Evolutionary conservation across 2,113 vertebrate genomes (phyloP), one percentile per base, ranked within the genome.

Genomic region (Gasterosteus aculeatus): DNA sequence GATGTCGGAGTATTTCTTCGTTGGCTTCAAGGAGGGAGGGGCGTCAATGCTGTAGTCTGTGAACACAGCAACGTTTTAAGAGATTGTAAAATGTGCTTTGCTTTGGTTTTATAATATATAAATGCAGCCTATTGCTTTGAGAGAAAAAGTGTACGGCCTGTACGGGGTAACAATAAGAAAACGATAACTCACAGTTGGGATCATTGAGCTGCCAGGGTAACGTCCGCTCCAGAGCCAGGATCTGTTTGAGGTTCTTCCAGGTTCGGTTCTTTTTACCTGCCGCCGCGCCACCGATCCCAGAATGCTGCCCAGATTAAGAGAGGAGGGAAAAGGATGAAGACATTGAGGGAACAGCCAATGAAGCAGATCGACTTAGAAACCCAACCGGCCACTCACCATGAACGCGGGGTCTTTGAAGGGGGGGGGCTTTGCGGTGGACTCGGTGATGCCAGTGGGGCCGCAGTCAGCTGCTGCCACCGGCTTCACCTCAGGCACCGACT

Each of bases 241-340:
- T 98, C 92, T 99, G 98, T 91, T 99, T 99, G 76, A 99, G 96
- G 91, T 99, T 99, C 93, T 99, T 99, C 98, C 98, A 99, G 78
- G 97, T 97, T 89, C 98, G 94, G 78, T 97, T 99, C 94, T 99
- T 99, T 92, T 99, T 99, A 87, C 98, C 97, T 82, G 97, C 97
- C 68, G 96, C 96, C 69, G 96, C 97, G 42, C 98, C 98, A 61
- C 98, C 98, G 44, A 98, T 97, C 77, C 97, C 95, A 0, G 98
- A 99, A 84, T 99, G 98, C 98, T 99, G 73, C 49, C 35, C 29
- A 60, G 35, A 67, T 39, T 14, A 35, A 69, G 41, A 63, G 1
- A 70, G 22, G 6, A 29, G 19, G 22, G 29, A 26, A 19, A 53
- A 1, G 6, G 4, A 12, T 3, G 14, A n/a, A 4, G 6, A 18